Percentiles rank a stretch among this genome's conserved stretches.
Conservation (phyloP, 2,113 vertebrate species). For the Pachypanchax playfairii region DNA sequence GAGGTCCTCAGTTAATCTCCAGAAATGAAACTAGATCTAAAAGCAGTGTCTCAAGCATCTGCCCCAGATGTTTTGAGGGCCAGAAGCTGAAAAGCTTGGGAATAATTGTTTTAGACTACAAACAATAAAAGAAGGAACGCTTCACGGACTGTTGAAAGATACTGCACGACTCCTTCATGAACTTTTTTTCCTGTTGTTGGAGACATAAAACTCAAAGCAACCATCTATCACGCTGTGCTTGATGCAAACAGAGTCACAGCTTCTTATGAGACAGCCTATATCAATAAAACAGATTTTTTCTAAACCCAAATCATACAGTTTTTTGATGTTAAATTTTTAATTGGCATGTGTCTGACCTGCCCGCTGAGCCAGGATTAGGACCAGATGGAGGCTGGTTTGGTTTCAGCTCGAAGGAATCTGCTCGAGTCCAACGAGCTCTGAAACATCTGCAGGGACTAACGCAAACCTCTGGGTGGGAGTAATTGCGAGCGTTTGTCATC, state of each 20-base stretch:
- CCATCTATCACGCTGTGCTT: too few species aligned
- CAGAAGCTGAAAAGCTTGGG: too few species aligned
- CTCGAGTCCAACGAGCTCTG: slow-evolving; percentile 8
- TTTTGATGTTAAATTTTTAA: not conserved
- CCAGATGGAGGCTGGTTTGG: slow-evolving; percentile 34
- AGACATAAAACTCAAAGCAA: too few species aligned
- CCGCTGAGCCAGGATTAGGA: slow-evolving; percentile 15
- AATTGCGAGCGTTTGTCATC: slow-evolving; percentile 38
- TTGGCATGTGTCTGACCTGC: not conserved
- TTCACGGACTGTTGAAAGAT: too few species aligned
- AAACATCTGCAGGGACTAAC: slow-evolving; percentile 42
- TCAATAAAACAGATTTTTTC: not conserved
- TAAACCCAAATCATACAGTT: fast-evolving
- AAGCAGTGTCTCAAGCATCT: too few species aligned
- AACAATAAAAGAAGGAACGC: too few species aligned
- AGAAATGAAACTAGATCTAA: too few species aligned
- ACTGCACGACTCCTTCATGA: too few species aligned
- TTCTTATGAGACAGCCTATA: not conserved
- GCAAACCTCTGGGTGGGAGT: slow-evolving; percentile 25
- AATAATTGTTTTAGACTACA: too few species aligned
- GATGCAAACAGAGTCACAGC: not conserved
- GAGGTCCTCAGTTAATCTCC: too few species aligned
- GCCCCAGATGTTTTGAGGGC: too few species aligned
- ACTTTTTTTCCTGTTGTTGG: too few species aligned
- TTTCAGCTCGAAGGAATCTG: slow-evolving; percentile 25